These are phyloP conservation scores for Ptychobarbus kaznakovi DNA, from an alignment of 2,797 vertebrate genomes.

Conservation along the genomic window DNA sequence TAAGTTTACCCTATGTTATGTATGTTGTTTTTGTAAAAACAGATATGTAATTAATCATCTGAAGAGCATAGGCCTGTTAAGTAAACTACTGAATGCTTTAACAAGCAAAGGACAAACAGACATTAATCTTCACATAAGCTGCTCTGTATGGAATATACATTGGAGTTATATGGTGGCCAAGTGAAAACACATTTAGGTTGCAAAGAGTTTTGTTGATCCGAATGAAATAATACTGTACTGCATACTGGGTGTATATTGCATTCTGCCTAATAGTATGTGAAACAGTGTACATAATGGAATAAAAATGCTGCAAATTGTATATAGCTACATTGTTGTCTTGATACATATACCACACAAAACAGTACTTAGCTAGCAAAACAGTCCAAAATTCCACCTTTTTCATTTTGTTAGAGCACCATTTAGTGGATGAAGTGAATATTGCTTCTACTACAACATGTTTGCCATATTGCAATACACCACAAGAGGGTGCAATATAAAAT, in stretches of 20 bases:
- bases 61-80: constrained; percentile 49
- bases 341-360: background rate
- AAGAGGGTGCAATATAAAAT: background rate
- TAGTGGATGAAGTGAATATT: constrained; percentile 21
- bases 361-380: background rate
- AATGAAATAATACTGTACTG: background rate
- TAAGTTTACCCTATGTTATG: background rate
- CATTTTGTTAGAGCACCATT: constrained; percentile 14
- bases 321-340: background rate
- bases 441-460: background rate
- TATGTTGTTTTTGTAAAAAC: constrained; percentile 42
- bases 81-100: constrained; percentile 57
- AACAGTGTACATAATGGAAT: background rate
- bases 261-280: background rate
- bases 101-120: constrained; percentile 51
- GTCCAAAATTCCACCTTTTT: background rate
- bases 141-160: constrained; percentile 70
- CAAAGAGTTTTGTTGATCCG: background rate
- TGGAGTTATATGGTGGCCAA: constrained; percentile 65
- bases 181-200: constrained; percentile 36
- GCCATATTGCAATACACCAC: background rate
- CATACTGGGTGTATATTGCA: background rate
- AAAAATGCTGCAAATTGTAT: background rate
- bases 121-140: constrained; percentile 65
- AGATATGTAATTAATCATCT: constrained; percentile 60